phyloP scores from a whole-genome alignment of 2,888 invertebrate species.

The Apamea crenata region DNA sequence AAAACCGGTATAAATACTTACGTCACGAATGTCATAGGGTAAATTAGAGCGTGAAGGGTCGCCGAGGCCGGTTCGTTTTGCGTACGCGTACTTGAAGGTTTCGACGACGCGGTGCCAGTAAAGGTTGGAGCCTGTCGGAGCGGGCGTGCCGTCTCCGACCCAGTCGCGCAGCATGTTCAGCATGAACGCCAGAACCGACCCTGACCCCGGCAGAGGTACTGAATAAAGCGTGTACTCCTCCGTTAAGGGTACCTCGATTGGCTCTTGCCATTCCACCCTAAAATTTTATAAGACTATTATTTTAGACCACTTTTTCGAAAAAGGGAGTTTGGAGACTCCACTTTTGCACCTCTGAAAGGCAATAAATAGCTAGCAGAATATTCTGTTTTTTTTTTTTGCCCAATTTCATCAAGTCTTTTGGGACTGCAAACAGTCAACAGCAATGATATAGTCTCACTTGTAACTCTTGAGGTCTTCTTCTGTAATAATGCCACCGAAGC shows the following conservation, averaged over 20 bases:
- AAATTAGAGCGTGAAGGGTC: slow-evolving; percentile 90
- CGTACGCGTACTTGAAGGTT: slow-evolving; percentile 97
- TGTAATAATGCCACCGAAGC: slow-evolving; percentile 94
- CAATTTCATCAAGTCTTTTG: not conserved
- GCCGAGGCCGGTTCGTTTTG: slow-evolving; percentile 95
- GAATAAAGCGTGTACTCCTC: slow-evolving; percentile 93
- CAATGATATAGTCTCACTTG: slow-evolving; percentile 83
- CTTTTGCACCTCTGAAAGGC: not conserved
- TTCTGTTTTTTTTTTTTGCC: not conserved
- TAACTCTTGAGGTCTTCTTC: slow-evolving; percentile 94
- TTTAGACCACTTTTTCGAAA: not conserved
- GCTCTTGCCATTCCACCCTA: slow-evolving; percentile 92
- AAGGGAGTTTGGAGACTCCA: too few relatives aligned
- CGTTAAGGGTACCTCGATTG: slow-evolving; percentile 90
- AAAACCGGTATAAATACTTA: slow-evolving; percentile 58
- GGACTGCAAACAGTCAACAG: not conserved
- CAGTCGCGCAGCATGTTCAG: slow-evolving; percentile 93
- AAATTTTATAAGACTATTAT: slow-evolving; percentile 46
- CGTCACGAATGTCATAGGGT: slow-evolving; percentile 76
- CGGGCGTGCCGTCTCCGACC: slow-evolving; percentile 82
- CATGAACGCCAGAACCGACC: slow-evolving; percentile 95
- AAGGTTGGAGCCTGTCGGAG: slow-evolving; percentile 78
- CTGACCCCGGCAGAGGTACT: slow-evolving; percentile 96
- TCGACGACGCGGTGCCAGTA: slow-evolving; percentile 96
- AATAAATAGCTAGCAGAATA: not conserved